Evolutionary conservation across 2,113 vertebrate genomes (phyloP), one percentile per base, ranked within the genome.

Genomic region (Etheostoma spectabile): DNA sequence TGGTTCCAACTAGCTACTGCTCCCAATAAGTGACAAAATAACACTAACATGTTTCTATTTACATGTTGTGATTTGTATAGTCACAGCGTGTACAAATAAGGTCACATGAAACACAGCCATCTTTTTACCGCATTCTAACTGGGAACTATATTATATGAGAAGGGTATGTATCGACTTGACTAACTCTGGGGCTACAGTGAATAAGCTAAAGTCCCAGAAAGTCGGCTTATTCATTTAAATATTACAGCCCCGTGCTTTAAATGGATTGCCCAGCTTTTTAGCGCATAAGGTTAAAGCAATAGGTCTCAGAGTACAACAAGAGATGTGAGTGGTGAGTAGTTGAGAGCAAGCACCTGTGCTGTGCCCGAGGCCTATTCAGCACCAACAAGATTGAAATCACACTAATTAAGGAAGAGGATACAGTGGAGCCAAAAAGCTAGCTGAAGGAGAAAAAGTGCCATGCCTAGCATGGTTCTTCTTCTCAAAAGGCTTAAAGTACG

Each of bases 341-440:
- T 53, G 67, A 75, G 77, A 55, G 65, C 65, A 60, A 76, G 53
- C 74, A 86, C 78, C 57, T 30, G 71, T 69, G 27, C 10, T 56
- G 63, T 49, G 49, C 51, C 52, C 0, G 24, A 53, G 46, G 30
- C 48, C 19, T 35, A 55, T 59, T 67, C 24, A 59, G 49, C 24
- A 38, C 38, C 38, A 22, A 48, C 10, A 59, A 45, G 24, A 72
- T 7, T 30, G 14, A 60, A 22, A 62, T n/a, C 57, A 38, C 48
- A 53, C 24, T 33, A 24, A 67, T 27, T 35, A 38, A 60, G 12
- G 35, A 51, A 52, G 45, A 75, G 8, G 57, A 63, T 42, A 46
- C 16, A 35, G 18, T 5, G 1, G 33, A 53, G 45, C 15, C 33
- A 30, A 51, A 68, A 77, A 15, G 13, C 70, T 21, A 49, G 35